A percentile compares a stretch with the other conserved stretches of the same genome.
These are phyloP conservation scores for Drosophila leonis DNA, from an alignment of 2,888 invertebrate species.

Conservation along the genomic window DNA sequence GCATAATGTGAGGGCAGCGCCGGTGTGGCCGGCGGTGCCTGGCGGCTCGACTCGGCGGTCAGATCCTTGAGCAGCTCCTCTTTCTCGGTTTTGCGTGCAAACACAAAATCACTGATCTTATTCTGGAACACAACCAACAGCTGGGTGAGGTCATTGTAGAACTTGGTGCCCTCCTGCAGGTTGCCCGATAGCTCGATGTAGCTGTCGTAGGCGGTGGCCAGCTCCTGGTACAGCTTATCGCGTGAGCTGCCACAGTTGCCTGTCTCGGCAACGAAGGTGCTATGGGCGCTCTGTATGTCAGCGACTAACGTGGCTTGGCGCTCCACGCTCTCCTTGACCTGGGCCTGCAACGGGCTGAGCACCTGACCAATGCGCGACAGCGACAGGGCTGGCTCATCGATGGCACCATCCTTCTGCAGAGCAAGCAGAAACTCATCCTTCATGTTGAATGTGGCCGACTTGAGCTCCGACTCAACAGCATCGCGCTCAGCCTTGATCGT, in stretches of 20 bases:
- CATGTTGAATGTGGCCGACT: conserved; percentile 92
- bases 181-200: conserved; percentile 96
- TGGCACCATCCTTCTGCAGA: conserved; percentile 91
- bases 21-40: conserved; percentile 87
- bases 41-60: conserved; percentile 92
- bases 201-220: conserved; percentile 96
- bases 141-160: conserved; percentile 97
- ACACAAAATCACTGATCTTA: conserved; percentile 98
- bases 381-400: conserved; percentile 91
- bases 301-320: conserved; percentile 90
- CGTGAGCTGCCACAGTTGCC: conserved; percentile 89
- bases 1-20: conserved; percentile 87
- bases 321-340: conserved; percentile 91
- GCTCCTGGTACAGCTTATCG: conserved; percentile 92
- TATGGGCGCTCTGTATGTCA: conserved; percentile 88
- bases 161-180: conserved; percentile 97
- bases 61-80: conserved; percentile 98
- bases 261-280: conserved; percentile 86
- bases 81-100: conserved; percentile 99
- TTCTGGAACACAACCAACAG: conserved; percentile 97
- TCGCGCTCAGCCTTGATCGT: conserved; percentile 95
- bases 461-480: conserved; percentile 94
- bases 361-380: conserved; percentile 90
- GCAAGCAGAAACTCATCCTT: conserved; percentile 92
- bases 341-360: conserved; percentile 91